A percentile compares a stretch with the other conserved stretches of the same genome.
These are phyloP conservation scores for Agrilus biguttatus DNA, from an alignment of 2,888 invertebrate species.

Conservation along the genomic window DNA sequence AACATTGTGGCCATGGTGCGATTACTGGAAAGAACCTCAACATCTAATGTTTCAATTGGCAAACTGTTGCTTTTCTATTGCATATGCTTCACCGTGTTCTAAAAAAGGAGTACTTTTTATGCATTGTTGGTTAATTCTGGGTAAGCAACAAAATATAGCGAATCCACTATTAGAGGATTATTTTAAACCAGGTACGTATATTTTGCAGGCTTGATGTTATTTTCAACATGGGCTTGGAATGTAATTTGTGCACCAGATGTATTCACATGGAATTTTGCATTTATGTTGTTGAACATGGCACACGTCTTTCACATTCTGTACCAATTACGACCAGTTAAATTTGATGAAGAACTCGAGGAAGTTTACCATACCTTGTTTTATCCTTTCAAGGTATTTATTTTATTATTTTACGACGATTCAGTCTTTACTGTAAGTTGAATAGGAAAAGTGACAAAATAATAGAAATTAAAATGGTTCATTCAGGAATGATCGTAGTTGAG, in stretches of 20 bases:
- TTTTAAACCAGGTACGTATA: neutral
- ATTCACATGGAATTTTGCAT: conserved; percentile 77
- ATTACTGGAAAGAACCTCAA: conserved; percentile 60
- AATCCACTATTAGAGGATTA: neutral
- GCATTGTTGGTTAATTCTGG: conserved; percentile 65
- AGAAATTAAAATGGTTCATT: too few relatives aligned
- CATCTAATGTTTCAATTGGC: conserved; percentile 63
- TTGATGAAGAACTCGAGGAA: conserved; percentile 71
- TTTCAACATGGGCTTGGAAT: conserved; percentile 83
- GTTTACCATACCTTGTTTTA: conserved; percentile 65
- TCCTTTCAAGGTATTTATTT: conserved; percentile 53
- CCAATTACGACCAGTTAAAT: conserved; percentile 68
- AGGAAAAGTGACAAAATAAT: neutral
- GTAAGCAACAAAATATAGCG: conserved; percentile 32
- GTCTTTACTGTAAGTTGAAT: too few relatives aligned
- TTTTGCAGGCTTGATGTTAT: conserved; percentile 55
- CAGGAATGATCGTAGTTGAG: too few relatives aligned
- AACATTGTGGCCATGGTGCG: conserved; percentile 56
- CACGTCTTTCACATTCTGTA: conserved; percentile 71
- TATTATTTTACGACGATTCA: neutral
- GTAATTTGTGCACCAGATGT: conserved; percentile 77
- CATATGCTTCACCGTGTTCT: conserved; percentile 64
- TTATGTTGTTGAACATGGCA: conserved; percentile 64
- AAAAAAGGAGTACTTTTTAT: conserved; percentile 69
- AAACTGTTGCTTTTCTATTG: conserved; percentile 64